Percentiles rank a stretch among this genome's conserved stretches.
These are phyloP conservation scores for Lerista edwardsae DNA, from an alignment of 2,797 vertebrate genomes.

Conservation along the genomic window DNA sequence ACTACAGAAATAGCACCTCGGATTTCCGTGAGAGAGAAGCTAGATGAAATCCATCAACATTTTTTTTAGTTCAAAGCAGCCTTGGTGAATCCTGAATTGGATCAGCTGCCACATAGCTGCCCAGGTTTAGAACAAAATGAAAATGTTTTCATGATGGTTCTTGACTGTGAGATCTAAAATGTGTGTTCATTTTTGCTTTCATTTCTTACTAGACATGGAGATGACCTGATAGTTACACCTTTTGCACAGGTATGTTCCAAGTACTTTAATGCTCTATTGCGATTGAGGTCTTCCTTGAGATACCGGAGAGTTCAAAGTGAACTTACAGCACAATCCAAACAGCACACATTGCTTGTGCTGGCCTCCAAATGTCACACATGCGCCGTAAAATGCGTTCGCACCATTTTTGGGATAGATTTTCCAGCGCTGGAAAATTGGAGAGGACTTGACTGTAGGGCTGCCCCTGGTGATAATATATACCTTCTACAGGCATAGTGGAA, in stretches of 20 bases:
- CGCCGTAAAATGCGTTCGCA: too few relatives aligned
- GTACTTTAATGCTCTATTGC: background rate
- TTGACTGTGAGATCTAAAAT: background rate
- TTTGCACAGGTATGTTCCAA: constrained; percentile 89
- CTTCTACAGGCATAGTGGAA: background rate
- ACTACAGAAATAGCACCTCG: background rate
- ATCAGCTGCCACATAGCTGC: background rate
- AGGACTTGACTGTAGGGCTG: background rate
- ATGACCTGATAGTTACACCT: constrained; percentile 96
- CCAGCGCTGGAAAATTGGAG: too few relatives aligned
- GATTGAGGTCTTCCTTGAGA: background rate
- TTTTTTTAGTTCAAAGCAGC: too few relatives aligned
- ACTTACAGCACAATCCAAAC: too few relatives aligned
- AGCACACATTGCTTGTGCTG: too few relatives aligned
- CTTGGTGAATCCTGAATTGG: too few relatives aligned
- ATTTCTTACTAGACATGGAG: constrained; percentile 83
- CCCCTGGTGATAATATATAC: background rate
- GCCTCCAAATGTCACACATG: too few relatives aligned
- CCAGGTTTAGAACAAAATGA: constrained; percentile 3
- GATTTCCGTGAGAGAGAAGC: background rate
- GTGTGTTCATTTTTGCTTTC: background rate
- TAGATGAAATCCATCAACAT: too few relatives aligned
- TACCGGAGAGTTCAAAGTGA: background rate
- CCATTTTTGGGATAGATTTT: too few relatives aligned
- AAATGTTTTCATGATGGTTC: background rate